Base-by-base conservation (phyloP, 1,140 invertebrate genomes). In the Pemphigus obesinymphae region DNA sequence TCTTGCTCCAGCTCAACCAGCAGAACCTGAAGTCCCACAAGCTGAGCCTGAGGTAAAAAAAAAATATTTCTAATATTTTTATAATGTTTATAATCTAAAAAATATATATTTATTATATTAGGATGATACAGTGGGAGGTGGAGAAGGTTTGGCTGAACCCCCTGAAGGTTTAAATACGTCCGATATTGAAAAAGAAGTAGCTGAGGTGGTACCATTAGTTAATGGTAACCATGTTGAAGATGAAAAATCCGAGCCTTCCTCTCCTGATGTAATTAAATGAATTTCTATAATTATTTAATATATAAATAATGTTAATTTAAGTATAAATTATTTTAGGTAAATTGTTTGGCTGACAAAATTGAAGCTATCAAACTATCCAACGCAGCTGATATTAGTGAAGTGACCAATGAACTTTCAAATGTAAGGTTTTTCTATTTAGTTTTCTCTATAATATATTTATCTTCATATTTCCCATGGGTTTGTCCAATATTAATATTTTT, bases 161-260 rank as follows among this genome's bases (percentile, higher is more conserved):
- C 76, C 76, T 4, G 76, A 80, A 61, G 76, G 55, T 43, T 63
- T 80, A 63, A 80, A 80, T 15, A 80, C 76, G 5, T 80, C 76
- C 11, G 76, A 80, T 43, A 80, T 80, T 61, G 76, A 80, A 63
- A 80, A 80, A 61, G 76, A 80, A 80, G 75, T 78, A 26, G 37
- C 76, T 63, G 76, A 80, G 17, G 76, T 80, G 17, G 76, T 80
- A 61, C 76, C 76, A 29, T 80, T 80, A 4, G 76, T 80, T 43
- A 80, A 80, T 61, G 76, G 76, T n/a, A 80, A 80, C 8, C 76
- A 80, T 13, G 26, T 61, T 26, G 55, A 80, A 61, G 7, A 20
- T 17, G 37, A 63, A 29, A 17, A 80, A 45, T 45, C 55, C 6
- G n/a, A 40, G 10, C 26, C 76, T 11, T 63, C 76, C 7, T 61